A percentile compares a stretch with the other conserved stretches of the same genome.
phyloP scores from a whole-genome alignment of 2,797 vertebrate genomes.

The Jordanella pulchra region DNA sequence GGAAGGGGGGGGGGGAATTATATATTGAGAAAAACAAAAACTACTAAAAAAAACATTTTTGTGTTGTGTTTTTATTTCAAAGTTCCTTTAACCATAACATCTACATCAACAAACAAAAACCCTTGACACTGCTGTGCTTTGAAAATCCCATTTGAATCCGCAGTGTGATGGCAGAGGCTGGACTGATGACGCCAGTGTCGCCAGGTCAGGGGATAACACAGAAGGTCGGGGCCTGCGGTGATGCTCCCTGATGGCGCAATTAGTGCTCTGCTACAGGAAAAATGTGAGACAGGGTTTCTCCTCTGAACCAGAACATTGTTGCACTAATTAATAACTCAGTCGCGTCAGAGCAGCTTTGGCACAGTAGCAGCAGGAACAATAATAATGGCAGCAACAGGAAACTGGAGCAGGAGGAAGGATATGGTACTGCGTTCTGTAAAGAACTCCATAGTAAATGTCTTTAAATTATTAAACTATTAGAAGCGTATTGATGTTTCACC shows the following conservation, averaged over 20 bases:
- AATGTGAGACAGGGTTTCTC: slow-evolving; percentile 46
- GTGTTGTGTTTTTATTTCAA: too few relatives aligned
- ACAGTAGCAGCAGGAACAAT: slow-evolving; percentile 31
- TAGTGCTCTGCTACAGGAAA: slow-evolving; percentile 63
- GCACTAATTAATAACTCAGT: slow-evolving; percentile 69
- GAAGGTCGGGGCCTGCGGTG: slow-evolving; percentile 32
- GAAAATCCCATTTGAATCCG: background rate
- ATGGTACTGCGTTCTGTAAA: background rate
- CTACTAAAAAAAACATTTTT: background rate
- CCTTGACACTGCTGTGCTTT: background rate
- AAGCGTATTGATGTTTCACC: background rate
- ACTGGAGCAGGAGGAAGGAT: slow-evolving; percentile 7
- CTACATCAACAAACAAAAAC: background rate
- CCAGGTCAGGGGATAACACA: slow-evolving; percentile 51
- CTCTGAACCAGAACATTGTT: slow-evolving; percentile 47
- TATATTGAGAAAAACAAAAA: background rate
- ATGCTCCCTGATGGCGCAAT: slow-evolving; percentile 70
- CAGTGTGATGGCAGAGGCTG: slow-evolving; percentile 22
- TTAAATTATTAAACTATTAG: background rate
- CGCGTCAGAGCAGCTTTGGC: slow-evolving; percentile 22
- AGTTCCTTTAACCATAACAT: slow-evolving; percentile 2
- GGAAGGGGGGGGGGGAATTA: too few relatives aligned
- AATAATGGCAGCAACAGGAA: slow-evolving; percentile 23
- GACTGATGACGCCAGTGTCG: slow-evolving; percentile 54
- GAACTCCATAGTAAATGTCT: background rate